Percentiles rank a stretch among this genome's conserved stretches.
Evolutionary conservation across 2,888 invertebrate species (phyloP).

Genomic region (Blera fallax): DNA sequence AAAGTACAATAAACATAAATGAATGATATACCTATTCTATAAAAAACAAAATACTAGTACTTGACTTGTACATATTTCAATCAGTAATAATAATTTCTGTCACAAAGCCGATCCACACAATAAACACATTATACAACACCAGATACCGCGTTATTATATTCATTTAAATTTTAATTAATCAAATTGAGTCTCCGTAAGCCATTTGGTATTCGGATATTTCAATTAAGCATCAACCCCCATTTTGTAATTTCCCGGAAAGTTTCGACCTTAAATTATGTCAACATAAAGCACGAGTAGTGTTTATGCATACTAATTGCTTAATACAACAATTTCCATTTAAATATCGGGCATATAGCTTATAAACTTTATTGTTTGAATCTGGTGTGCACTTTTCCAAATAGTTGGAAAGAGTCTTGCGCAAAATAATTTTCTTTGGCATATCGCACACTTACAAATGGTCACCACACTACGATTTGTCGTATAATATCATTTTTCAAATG

Average conservation of each 20-base stretch:
- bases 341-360: slow-evolving; percentile 35
- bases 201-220: slow-evolving; percentile 66
- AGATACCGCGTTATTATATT: slow-evolving; percentile 45
- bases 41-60: neutral
- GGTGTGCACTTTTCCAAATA: slow-evolving; percentile 46
- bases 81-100: neutral
- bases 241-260: slow-evolving; percentile 59
- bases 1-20: no score
- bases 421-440: neutral
- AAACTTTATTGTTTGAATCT: slow-evolving; percentile 10
- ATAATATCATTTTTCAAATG: slow-evolving; percentile 45
- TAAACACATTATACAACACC: slow-evolving; percentile 22
- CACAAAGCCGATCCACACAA: slow-evolving; percentile 2
- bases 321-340: slow-evolving; percentile 42
- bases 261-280: slow-evolving; percentile 51
- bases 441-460: slow-evolving; percentile 12
- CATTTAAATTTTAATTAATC: slow-evolving; percentile 65
- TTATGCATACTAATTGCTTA: slow-evolving; percentile 57
- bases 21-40: no score
- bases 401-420: slow-evolving; percentile 43
- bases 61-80: neutral
- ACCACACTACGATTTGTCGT: neutral
- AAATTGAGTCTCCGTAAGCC: slow-evolving; percentile 63
- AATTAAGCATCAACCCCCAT: slow-evolving; percentile 58
- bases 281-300: slow-evolving; percentile 37